Percentiles rank a stretch among this genome's conserved stretches.
These are phyloP conservation scores for Chondrosia reniformis DNA, from an alignment of 37 sponge, comb jelly and placozoan species.

Conservation along the genomic window DNA sequence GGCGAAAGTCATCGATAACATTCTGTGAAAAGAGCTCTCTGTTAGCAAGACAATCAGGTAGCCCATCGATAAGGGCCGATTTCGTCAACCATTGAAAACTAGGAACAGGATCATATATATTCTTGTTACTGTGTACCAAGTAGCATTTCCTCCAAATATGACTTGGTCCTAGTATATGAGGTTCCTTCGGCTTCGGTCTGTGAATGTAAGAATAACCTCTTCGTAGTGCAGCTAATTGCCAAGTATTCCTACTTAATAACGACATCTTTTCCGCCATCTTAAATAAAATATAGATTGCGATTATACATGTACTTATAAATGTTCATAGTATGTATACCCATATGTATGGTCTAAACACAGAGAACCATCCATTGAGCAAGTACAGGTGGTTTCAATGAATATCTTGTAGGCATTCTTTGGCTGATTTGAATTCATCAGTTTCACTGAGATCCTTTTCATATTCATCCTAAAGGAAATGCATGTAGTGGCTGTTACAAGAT, in stretches of 20 bases:
- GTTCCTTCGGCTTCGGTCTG: constrained; percentile 48
- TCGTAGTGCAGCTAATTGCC: neutral
- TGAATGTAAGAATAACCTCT: constrained; percentile 66
- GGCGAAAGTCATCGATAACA: constrained; percentile 18
- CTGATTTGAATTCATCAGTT: constrained; percentile 69
- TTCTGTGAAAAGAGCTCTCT: neutral
- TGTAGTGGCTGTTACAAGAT: no score
- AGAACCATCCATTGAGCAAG: no score
- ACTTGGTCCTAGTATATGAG: constrained; percentile 73
- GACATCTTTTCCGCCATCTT: neutral
- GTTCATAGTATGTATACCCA: neutral
- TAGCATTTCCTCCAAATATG: constrained; percentile 73
- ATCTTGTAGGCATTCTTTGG: constrained; percentile 38
- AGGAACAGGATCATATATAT: constrained; percentile 25
- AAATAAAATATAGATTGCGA: neutral
- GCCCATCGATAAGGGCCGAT: constrained; percentile 37
- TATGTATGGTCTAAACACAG: neutral
- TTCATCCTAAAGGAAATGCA: constrained; percentile 4
- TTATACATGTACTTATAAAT: neutral
- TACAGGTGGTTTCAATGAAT: no score
- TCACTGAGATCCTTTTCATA: constrained; percentile 33
- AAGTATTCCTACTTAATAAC: neutral
- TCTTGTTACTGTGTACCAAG: constrained; percentile 44
- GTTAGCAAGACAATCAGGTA: constrained; percentile 35
- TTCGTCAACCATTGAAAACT: constrained; percentile 75